Conservation (phyloP, 92 coral and sea anemone species). For the Phymanthus crucifer region DNA sequence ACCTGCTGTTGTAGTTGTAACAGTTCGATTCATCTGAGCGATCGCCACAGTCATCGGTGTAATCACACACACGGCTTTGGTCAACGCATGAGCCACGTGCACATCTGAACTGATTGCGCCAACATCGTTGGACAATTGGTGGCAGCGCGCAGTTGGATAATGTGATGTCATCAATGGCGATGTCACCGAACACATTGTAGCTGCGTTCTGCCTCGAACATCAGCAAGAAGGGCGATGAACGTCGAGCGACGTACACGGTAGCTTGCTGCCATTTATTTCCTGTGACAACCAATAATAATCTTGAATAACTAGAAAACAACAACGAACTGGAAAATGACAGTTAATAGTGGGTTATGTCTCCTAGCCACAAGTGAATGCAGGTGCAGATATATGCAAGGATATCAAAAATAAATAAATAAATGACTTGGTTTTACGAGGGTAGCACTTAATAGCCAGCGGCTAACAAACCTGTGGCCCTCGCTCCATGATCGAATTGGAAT, state of each 20-base stretch:
- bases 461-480: too few relatives aligned
- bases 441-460: too few relatives aligned
- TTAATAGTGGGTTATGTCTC: neutral
- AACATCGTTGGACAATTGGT: constrained; percentile 57
- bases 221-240: constrained; percentile 74
- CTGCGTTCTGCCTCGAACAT: constrained; percentile 91
- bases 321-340: neutral
- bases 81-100: constrained; percentile 70
- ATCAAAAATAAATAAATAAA: too few relatives aligned
- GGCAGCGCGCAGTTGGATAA: constrained; percentile 82
- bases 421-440: too few relatives aligned
- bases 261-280: constrained; percentile 93
- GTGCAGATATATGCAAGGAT: too few relatives aligned
- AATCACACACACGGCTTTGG: constrained; percentile 74
- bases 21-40: constrained; percentile 77
- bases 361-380: too few relatives aligned
- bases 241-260: constrained; percentile 69
- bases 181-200: constrained; percentile 90
- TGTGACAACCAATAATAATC: constrained; percentile 6
- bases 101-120: constrained; percentile 68
- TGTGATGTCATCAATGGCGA: constrained; percentile 85
- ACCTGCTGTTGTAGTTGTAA: constrained; percentile 58
- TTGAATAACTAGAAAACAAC: neutral
- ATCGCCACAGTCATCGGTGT: constrained; percentile 97
- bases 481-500: too few relatives aligned